Conservation (phyloP, 30 jellyfish, hydroid and myxozoan species). For the Cassiopea xamachana region DNA sequence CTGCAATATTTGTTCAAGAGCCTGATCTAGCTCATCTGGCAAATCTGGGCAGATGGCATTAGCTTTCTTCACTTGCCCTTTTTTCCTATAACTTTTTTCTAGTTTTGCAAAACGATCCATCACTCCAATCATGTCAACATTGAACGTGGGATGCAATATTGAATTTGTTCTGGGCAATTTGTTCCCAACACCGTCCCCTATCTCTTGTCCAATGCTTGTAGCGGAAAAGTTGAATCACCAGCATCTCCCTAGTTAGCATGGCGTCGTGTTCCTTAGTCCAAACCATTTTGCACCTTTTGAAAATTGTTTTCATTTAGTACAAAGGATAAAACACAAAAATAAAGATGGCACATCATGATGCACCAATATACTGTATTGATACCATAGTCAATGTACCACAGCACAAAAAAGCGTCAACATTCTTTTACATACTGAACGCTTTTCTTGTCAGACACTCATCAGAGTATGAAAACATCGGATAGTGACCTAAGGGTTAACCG, state of each 20-base stretch:
- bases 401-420: too few relatives aligned
- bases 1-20: constrained; percentile 23
- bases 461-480: too few relatives aligned
- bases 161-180: too few relatives aligned
- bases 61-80: constrained; percentile 7
- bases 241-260: not conserved
- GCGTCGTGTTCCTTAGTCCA: constrained; percentile 3
- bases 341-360: too few relatives aligned
- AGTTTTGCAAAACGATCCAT: constrained; percentile 16
- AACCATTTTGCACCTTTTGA: not conserved
- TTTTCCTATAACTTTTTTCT: not conserved
- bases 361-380: too few relatives aligned
- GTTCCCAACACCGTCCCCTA: not conserved
- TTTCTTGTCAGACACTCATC: too few relatives aligned
- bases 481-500: too few relatives aligned
- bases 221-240: not conserved
- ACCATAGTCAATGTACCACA: too few relatives aligned
- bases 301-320: too few relatives aligned
- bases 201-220: not conserved
- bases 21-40: constrained; percentile 42
- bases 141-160: too few relatives aligned
- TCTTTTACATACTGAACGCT: too few relatives aligned
- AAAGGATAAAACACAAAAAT: too few relatives aligned
- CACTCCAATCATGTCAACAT: not conserved
- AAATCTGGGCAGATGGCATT: constrained; percentile 36